Conservation (phyloP, 53 echinoderm and acorn worm genomes). For the Luidia sarsii region DNA sequence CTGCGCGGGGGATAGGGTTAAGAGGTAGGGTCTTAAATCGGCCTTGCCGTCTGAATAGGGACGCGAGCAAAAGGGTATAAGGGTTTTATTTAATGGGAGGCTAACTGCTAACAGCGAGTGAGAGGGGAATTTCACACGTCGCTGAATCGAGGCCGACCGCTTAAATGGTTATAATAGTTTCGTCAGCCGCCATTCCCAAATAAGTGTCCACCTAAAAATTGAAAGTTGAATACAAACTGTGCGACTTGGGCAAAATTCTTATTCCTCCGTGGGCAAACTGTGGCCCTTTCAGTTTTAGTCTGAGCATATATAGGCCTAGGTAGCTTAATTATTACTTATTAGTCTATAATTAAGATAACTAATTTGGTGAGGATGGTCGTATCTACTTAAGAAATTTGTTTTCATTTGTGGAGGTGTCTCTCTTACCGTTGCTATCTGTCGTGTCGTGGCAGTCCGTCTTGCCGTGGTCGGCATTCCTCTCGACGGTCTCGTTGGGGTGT, state of each 20-base stretch:
- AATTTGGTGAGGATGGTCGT: no score
- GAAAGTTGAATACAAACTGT: no score
- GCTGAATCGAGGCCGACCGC: slow-evolving; percentile 4
- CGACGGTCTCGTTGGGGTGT: background rate
- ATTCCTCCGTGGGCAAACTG: no score
- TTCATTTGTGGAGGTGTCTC: no score
- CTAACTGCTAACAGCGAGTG: slow-evolving; percentile 10
- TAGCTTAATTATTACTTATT: no score
- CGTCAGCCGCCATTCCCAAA: no score
- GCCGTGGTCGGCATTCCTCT: slow-evolving; percentile 7
- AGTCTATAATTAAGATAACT: no score
- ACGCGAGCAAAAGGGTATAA: background rate
- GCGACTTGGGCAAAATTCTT: no score
- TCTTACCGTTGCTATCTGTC: slow-evolving; percentile 41
- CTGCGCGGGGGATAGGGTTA: slow-evolving; percentile 12
- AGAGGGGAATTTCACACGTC: background rate
- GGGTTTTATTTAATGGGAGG: slow-evolving; percentile 42
- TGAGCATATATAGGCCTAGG: no score
- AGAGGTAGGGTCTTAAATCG: slow-evolving; percentile 30
- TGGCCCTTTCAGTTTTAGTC: no score
- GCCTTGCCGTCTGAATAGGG: slow-evolving; percentile 20
- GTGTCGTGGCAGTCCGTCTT: slow-evolving; percentile 17
- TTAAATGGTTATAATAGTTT: slow-evolving; percentile 12
- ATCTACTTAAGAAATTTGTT: no score
- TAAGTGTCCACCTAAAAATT: no score